These are phyloP conservation scores for Cassiopea andromeda DNA, from an alignment of 30 jellyfish, hydroid and myxozoan species.

Conservation along the genomic window DNA sequence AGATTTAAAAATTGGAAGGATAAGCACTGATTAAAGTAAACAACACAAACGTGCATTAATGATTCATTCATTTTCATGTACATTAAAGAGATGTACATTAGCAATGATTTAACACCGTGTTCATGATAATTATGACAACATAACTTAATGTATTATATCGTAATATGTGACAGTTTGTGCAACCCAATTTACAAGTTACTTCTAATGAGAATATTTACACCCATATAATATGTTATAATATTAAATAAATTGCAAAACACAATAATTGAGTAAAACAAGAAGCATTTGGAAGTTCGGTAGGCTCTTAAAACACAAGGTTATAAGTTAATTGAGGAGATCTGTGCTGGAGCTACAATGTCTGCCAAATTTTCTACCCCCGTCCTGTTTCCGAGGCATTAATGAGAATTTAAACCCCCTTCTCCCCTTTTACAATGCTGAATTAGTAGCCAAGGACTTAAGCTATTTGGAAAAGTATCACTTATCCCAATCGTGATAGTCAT, in stretches of 20 bases:
- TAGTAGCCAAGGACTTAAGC: too few relatives aligned
- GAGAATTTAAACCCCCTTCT: too few relatives aligned
- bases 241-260: slow-evolving; percentile 1
- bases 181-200: slow-evolving; percentile 61
- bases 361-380: too few relatives aligned
- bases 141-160: slow-evolving; percentile 10
- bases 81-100: slow-evolving; percentile 1
- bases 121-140: slow-evolving; percentile 12
- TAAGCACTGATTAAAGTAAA: too few relatives aligned
- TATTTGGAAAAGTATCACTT: too few relatives aligned
- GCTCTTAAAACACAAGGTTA: not conserved
- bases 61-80: slow-evolving; percentile 1
- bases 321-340: not conserved
- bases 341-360: too few relatives aligned
- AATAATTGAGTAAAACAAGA: not conserved
- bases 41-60: not conserved
- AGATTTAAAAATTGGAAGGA: too few relatives aligned
- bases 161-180: slow-evolving; percentile 66
- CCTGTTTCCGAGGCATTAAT: too few relatives aligned
- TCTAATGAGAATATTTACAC: slow-evolving; percentile 53
- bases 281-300: not conserved
- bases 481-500: too few relatives aligned
- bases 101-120: slow-evolving; percentile 29
- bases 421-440: too few relatives aligned
- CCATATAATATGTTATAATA: slow-evolving; percentile 19